phyloP scores from a whole-genome alignment of 2,888 invertebrate genomes.

The Xestia c-nigrum region DNA sequence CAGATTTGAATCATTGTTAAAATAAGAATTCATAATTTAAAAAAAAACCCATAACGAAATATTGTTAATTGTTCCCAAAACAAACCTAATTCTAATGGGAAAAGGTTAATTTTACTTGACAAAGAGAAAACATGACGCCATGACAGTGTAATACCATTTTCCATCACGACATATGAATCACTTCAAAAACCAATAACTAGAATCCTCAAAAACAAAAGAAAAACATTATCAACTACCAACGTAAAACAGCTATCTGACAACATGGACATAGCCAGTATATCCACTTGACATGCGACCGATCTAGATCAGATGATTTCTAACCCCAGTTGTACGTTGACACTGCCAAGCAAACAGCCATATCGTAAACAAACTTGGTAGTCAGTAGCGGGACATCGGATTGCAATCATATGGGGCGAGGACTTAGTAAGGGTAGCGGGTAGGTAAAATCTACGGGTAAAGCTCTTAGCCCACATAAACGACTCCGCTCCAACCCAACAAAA shows the following conservation, averaged over 20 bases:
- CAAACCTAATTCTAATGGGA: no score
- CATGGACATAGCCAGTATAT: slow-evolving; percentile 15
- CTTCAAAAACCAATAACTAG: neutral
- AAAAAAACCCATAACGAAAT: no score
- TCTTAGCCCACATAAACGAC: no score
- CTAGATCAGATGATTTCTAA: slow-evolving; percentile 62
- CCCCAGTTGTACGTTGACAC: slow-evolving; percentile 63
- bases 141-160: no score
- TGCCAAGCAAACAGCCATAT: slow-evolving; percentile 71
- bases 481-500: no score
- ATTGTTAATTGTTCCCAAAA: no score
- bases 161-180: no score
- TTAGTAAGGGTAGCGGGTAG: slow-evolving; percentile 33
- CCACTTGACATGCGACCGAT: slow-evolving; percentile 55
- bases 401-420: slow-evolving; percentile 66
- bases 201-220: neutral
- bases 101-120: no score
- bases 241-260: slow-evolving; percentile 15
- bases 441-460: neutral
- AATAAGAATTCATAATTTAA: no score
- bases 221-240: neutral
- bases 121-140: no score
- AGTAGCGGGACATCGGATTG: slow-evolving; percentile 71
- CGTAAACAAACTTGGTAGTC: slow-evolving; percentile 75
- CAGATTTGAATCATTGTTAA: no score